A percentile compares a stretch with the other conserved stretches of the same genome.
Evolutionary conservation across 2,797 vertebrate genomes (phyloP).

Genomic region (Channa striata): DNA sequence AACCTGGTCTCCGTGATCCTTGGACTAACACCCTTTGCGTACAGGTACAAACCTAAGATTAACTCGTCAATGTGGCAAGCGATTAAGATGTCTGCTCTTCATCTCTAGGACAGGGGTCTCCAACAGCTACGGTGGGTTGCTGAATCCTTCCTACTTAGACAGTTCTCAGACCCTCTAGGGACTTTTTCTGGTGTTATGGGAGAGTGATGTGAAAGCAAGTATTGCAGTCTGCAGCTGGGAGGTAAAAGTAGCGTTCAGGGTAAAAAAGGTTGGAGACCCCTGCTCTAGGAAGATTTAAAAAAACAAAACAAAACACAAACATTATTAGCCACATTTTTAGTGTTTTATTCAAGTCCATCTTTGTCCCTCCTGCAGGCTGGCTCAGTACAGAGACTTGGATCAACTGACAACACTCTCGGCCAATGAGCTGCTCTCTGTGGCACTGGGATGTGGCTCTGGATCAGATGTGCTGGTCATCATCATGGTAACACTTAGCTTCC

Average conservation of each 20-base stretch:
- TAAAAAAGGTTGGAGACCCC: too few relatives aligned
- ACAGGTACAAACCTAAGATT: conserved; percentile 62
- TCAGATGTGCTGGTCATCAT: conserved; percentile 87
- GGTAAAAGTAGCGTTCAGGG: too few relatives aligned
- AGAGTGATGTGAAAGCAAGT: too few relatives aligned
- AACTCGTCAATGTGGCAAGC: neutral
- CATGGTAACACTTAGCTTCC: conserved; percentile 93
- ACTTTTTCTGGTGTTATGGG: too few relatives aligned
- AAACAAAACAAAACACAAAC: neutral
- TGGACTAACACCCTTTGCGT: conserved; percentile 92
- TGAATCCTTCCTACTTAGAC: too few relatives aligned
- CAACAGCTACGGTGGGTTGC: too few relatives aligned
- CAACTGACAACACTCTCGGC: conserved; percentile 90
- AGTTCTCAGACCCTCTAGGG: too few relatives aligned
- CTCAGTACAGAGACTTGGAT: conserved; percentile 92
- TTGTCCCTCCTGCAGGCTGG: conserved; percentile 83
- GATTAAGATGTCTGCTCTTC: neutral
- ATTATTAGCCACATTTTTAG: neutral
- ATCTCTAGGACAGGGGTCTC: too few relatives aligned
- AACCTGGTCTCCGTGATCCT: conserved; percentile 91
- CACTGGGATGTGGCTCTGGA: conserved; percentile 89
- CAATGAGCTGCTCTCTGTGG: conserved; percentile 88
- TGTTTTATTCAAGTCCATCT: neutral
- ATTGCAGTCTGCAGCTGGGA: too few relatives aligned
- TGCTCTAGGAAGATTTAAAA: too few relatives aligned